Conservation (phyloP, 2,113 vertebrate genomes). For the Phodopus roborovskii region DNA sequence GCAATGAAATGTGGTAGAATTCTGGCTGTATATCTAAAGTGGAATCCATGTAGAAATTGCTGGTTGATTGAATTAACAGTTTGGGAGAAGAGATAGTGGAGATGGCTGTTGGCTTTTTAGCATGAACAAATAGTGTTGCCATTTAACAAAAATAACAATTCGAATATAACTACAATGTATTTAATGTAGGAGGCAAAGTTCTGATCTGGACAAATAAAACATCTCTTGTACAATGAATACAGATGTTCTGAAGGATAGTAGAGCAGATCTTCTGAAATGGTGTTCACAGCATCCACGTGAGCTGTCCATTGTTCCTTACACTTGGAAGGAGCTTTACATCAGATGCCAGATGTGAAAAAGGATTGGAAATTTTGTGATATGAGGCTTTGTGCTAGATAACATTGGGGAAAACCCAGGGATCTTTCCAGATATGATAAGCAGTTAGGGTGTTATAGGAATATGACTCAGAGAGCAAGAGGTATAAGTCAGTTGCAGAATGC, state of each 20-base stretch:
- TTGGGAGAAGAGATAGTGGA: neutral
- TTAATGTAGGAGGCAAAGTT: neutral
- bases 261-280: neutral
- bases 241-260: neutral
- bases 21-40: constrained; percentile 33
- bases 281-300: neutral
- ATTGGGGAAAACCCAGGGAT: constrained; percentile 13
- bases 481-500: neutral
- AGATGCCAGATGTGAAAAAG: constrained; percentile 14
- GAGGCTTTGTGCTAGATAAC: neutral
- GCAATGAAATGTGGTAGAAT: constrained; percentile 39
- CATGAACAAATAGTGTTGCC: constrained; percentile 11
- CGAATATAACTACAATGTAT: neutral
- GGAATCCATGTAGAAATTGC: constrained; percentile 17
- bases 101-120: neutral
- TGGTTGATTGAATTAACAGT: constrained; percentile 2
- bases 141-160: constrained; percentile 46
- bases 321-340: neutral
- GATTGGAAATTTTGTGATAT: neutral
- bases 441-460: neutral
- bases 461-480: neutral
- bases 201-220: constrained; percentile 1
- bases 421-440: neutral
- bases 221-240: constrained; percentile 10
- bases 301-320: neutral